Evolutionary conservation across 2,113 vertebrate species (phyloP).

Genomic region (Ceuthmochares aereus): DNA sequence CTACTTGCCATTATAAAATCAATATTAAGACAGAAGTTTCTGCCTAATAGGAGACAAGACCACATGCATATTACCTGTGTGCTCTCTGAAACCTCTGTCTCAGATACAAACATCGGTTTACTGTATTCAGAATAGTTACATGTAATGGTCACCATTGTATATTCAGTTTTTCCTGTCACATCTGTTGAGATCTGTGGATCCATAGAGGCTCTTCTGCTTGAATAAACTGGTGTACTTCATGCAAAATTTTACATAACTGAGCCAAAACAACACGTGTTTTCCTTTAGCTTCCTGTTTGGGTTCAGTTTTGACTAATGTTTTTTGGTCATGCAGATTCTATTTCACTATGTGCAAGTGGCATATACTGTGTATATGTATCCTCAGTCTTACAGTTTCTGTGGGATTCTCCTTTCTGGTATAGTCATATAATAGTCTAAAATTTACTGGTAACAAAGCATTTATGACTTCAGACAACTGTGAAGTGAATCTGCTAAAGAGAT

Average conservation of each 20-base stretch:
- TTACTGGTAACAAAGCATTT: background rate
- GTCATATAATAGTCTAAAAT: background rate
- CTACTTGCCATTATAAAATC: background rate
- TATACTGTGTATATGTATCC: background rate
- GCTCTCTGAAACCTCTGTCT: background rate
- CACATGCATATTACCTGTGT: background rate
- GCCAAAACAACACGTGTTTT: background rate
- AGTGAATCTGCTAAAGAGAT: background rate
- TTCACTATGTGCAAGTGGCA: background rate
- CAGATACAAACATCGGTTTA: background rate
- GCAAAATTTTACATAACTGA: background rate
- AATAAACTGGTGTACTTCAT: background rate
- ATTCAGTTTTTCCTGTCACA: background rate
- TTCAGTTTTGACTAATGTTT: background rate
- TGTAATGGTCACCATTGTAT: background rate
- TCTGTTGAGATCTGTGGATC: background rate
- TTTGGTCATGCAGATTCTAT: background rate
- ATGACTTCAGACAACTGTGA: background rate
- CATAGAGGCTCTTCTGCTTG: slow-evolving; percentile 2
- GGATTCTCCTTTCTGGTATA: background rate
- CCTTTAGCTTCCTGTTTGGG: background rate
- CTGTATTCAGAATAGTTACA: background rate
- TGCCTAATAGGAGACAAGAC: background rate
- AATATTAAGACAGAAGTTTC: slow-evolving; percentile 29
- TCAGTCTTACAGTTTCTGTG: background rate